phyloP scores from a whole-genome alignment of 2,113 vertebrate genomes.

The Cinclus cinclus region DNA sequence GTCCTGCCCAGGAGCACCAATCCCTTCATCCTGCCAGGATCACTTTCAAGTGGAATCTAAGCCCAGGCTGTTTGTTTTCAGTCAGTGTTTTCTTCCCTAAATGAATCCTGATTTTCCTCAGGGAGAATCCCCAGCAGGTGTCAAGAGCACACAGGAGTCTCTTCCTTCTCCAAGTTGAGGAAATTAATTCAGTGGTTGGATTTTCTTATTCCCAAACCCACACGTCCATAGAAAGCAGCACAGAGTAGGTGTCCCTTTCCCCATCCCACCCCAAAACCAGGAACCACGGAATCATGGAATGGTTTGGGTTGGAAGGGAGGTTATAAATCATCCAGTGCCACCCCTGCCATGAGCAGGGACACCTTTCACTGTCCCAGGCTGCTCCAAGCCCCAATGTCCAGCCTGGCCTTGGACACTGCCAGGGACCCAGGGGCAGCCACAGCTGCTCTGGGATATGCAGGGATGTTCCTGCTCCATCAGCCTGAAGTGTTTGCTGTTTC shows the following conservation, averaged over 20 bases:
- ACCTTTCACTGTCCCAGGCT: background rate
- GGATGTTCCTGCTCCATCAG: background rate
- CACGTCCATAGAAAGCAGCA: accelerated
- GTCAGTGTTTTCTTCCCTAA: background rate
- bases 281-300: background rate
- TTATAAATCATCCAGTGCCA: accelerated
- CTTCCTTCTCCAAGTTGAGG: background rate
- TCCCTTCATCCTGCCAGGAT: background rate
- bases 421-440: background rate
- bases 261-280: accelerated
- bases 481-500: background rate
- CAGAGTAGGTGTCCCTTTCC: accelerated
- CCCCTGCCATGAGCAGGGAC: background rate
- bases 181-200: background rate
- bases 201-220: background rate
- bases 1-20: background rate
- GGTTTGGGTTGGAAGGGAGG: background rate
- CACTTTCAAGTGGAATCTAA: background rate
- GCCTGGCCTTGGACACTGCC: accelerated
- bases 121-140: background rate
- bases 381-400: background rate
- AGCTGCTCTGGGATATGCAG: background rate
- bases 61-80: background rate
- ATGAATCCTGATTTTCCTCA: background rate
- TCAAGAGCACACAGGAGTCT: background rate